These are phyloP conservation scores for Mythimna albipuncta DNA, from an alignment of 2,888 invertebrate species.

Conservation along the genomic window DNA sequence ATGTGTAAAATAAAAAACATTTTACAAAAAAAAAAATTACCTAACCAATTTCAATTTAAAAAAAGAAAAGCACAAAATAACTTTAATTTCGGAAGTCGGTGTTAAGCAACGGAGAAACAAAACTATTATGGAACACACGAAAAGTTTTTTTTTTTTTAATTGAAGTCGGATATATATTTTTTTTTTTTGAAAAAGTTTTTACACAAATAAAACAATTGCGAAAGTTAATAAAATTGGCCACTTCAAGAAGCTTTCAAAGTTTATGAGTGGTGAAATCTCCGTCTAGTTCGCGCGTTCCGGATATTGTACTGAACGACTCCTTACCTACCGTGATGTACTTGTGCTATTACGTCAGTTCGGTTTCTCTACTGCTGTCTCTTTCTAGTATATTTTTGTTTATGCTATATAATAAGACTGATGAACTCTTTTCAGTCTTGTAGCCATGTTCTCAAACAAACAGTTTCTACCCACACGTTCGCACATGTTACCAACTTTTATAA, in stretches of 20 bases:
- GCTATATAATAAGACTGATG: background rate
- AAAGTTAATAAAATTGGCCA: background rate
- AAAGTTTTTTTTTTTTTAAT: no score
- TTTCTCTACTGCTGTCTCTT: background rate
- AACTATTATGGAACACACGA: no score
- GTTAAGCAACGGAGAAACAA: no score
- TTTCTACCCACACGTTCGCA: background rate
- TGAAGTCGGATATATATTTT: no score
- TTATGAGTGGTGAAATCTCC: background rate
- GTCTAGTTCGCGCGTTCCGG: background rate
- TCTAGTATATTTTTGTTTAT: background rate
- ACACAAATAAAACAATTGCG: background rate
- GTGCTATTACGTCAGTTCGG: background rate
- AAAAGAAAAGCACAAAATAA: no score
- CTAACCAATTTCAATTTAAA: no score
- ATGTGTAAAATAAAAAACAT: no score
- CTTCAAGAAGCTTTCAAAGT: background rate
- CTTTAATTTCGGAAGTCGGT: no score
- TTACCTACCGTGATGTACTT: background rate
- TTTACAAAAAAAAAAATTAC: no score
- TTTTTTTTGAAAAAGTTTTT: no score
- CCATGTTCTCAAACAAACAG: slow-evolving; percentile 1
- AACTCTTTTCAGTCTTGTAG: slow-evolving; percentile 5
- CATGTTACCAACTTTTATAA: no score
- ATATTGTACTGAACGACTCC: background rate